Base-by-base conservation (phyloP, 2,797 vertebrate genomes). In the Atherinosoma microstoma region DNA sequence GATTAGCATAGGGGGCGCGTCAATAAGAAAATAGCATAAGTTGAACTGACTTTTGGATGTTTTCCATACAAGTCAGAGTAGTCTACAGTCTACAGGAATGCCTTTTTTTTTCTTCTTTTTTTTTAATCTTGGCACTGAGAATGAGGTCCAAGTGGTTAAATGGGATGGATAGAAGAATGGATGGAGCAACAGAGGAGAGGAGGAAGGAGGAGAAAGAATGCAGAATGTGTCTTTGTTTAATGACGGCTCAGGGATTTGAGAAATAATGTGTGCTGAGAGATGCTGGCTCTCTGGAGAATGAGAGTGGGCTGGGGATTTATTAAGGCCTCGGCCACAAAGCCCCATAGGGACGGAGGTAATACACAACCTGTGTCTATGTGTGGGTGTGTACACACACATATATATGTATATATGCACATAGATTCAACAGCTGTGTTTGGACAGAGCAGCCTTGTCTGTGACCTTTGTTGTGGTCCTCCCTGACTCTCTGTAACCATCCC, bases 351-450 rank as follows among this genome's bases (percentile, higher is more conserved):
- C 6, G 4, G 70, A 32, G 29, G 71, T 78, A 87, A 86, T 84
- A 86, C 78, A 75, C 78, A 73, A 66, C 58, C 58, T 79, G 66
- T 70, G 75, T 79, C 56, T 57, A 69, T 58, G 12, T 62, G 62
- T 32, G 54, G 45, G 38, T 27, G 36, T 53, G 58, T 22, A 72
- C 58, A 74, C 18, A 79, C 45, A 57, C 75, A 73, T 60, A 49
- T 27, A 27, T 27, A 27, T 27, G 24, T 27, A 27, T 70, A 30
- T 75, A 45, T 69, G 73, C 60, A 73, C 63, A 57, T 79, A 73
- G 75, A 78, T 90, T 85, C 2, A 61, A 89, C 91, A 93, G 90
- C 92, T 94, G 92, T 93, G 87, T 95, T 94, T 94, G 88, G 84
- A 91, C 81, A 92, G 90, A 91, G 84, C 81, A 73, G 70, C 78